Evolutionary conservation across 2,797 vertebrate species (phyloP), one percentile per base, ranked within the genome.

Genomic region (Pipistrellus pipistrellus): DNA sequence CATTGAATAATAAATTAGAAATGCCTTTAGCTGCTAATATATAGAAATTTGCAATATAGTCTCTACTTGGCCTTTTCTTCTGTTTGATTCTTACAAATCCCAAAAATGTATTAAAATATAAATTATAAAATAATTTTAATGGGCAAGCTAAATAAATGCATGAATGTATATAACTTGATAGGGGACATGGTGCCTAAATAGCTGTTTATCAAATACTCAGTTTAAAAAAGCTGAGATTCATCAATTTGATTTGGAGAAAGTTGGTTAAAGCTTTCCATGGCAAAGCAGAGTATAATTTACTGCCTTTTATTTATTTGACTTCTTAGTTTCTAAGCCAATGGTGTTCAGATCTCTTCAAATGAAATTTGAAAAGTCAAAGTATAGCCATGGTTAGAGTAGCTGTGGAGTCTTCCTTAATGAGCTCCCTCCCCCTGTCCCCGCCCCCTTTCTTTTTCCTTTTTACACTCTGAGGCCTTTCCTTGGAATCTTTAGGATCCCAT

Each of bases 51-150:
- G 30, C 59, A 32, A 8, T 78, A 27, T 6, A 69, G 30, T 85
- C 6, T 87, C 38, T 59, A 21, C 12, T 3, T 87, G 30, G 9
- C 18, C 64, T 69, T 93, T 95, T 85, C 57, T 90, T 87, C 57
- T 90, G 8, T 83, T 59, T 84, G 13, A 64, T 68, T 75, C 44
- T 90, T 90, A 17, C 6, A 93, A 88, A 64, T 15, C 32, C n/a
- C 13, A 1, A 13, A 73, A 73, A 38, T 32, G 21, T 44, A 84
- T 59, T 87, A 73, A 88, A 77, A 72, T 46, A 4, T 32, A 48
- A 83, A 35, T 89, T 88, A 78, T 71, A 55, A 25, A 80, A 81
- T 2, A 41, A 85, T 77, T 77, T 81, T 51, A 80, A 57, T 57
- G 32, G 21, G 32, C 41, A 3, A 83, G 25, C 51, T 73, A 35